Base-by-base conservation (phyloP, 2,888 invertebrate genomes). In the Odontocerum albicorne region DNA sequence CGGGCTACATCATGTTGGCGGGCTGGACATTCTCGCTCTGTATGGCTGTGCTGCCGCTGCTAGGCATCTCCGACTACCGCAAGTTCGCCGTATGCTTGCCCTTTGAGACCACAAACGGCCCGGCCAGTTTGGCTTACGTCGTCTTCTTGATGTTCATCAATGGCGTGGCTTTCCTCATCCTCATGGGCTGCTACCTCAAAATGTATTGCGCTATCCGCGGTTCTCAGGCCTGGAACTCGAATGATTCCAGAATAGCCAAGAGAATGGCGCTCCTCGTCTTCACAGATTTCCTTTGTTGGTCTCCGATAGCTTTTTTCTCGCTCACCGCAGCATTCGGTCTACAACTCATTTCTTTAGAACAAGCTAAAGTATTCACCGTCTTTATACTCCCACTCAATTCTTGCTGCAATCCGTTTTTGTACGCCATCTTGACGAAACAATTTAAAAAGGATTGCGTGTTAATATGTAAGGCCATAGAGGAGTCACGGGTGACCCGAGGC, bases 181-280 rank as follows among this genome's bases (percentile, higher is more conserved):
- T 98, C 49, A 93, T 96, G 85, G 92, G 94, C 49, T 96, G 96
- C 72, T 97, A 97, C 71, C 79, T 95, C 57, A 95, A 95, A 74
- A 96, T 97, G 94, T 97, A 96, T 75, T 94, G 96, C 75, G 94
- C 95, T 50, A 96, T 97, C 63, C 83, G 96, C n/a, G 96, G 96
- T 55, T 95, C 95, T 64, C 90, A 93, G 70, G 95, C 95, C 0
- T 96, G 96, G 96, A 96, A 96, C 72, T 94, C 94, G 2, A 96
- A 96, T 72, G 96, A 97, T 72, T 94, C 95, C 7, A 81, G 96
- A 49, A 95, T 97, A 64, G 96, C 97, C 36, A 96, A 96, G 72
- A 82, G 96, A 33, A 97, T 97, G 96, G 96, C 97, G 1, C 74
- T 98, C 36, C 80, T 98, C 52, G 96, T 98, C 2, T 96, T 96